Base-by-base conservation (phyloP, 2,888 invertebrate species). In the Acanthacorydalis orientalis region DNA sequence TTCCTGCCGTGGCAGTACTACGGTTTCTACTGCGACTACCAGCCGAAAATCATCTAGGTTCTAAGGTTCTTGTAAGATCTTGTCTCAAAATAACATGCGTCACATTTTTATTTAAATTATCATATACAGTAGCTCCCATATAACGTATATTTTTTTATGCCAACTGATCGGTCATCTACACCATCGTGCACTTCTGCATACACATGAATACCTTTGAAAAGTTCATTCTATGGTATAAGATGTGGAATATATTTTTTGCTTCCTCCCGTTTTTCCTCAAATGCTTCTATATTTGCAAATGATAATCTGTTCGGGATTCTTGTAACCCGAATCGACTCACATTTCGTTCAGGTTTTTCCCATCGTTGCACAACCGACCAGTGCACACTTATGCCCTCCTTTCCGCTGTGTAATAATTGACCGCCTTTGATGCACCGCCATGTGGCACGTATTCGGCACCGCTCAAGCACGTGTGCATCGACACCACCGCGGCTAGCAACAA, bases 1-100 rank as follows among this genome's bases (percentile, higher is more conserved):
- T 97, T 97, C 73, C 93, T 99, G 54, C 98, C 98, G 34, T 99
- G 97, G 97, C 74, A 98, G 34, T 97, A 98, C 68, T 99, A 98
- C 67, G 93, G 95, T 59, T 98, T 98, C 73, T 98, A 98, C 70
- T 98, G 98, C 68, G 90, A 93, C 63, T 87, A 89, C 64, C 83
- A 85, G 64, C 88, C 90, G 16, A 93, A 93, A 68, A 77, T 91
- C 48, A 84, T 92, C 60, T 89, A 97, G n/a, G n/a, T n/a, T n/a
- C n/a, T n/a, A n/a, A n/a, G n/a, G 80, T 80, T 14, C 73, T 67
- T 50, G 69, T 65, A 9, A 68, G 64, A 4, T 80, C 81, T 57
- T 78, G 78, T 62, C 78, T 79, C 57, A 78, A 81, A 8, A 82
- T 63, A 7, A 81, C 76, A 63, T 80, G 80, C 1, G 80, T 80